Evolutionary conservation across 2,797 vertebrate genomes (phyloP), one percentile per base, ranked within the genome.

Genomic region (Hephaestus fuliginosus): DNA sequence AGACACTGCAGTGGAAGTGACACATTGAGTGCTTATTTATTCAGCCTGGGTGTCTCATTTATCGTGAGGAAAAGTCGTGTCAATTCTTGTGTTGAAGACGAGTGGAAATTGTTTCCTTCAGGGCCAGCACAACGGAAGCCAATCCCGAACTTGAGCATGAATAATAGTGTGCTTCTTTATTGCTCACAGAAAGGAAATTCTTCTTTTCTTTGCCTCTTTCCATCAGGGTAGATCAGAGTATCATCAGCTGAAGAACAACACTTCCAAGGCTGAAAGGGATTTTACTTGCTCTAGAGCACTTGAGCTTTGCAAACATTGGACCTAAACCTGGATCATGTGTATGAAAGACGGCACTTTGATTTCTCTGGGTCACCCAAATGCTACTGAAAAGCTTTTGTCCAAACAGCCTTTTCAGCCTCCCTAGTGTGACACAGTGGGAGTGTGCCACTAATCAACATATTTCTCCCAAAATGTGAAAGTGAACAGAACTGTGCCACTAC

Each of bases 31-130:
- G 52, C 12, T 76, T 64, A 20, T 64, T 62, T 65, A 52, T 12
- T 51, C 25, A 74, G 9, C 56, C 1, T 51, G 33, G 44, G 25
- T 0, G 62, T 70, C 51, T 80, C 20, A 5, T 67, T 83, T 57
- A 46, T 43, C 0, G 1, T 0, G 14, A 65, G 41, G 58, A 69
- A 63, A 77, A n/a, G 43, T 12, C 73, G 36, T n/a, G 20, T 18
- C 5, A 7, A 3, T 49, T 36, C 52, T 57, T 43, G 36, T 39
- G 36, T 39, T 1, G 33, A 28, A 41, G 39, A 52, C 55, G 55
- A 14, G 30, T 52, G 73, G 33, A 76, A 74, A 77, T 60, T 36
- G 70, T 64, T 80, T 83, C 18, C 60, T 53, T 8, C 36, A 33
- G 13, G 56, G 52, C 43, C 5, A 0, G 36, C 39, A 43, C 60